Conservation (phyloP, 30 jellyfish, hydroid and myxozoan species). For the Aurelia coerulea region DNA sequence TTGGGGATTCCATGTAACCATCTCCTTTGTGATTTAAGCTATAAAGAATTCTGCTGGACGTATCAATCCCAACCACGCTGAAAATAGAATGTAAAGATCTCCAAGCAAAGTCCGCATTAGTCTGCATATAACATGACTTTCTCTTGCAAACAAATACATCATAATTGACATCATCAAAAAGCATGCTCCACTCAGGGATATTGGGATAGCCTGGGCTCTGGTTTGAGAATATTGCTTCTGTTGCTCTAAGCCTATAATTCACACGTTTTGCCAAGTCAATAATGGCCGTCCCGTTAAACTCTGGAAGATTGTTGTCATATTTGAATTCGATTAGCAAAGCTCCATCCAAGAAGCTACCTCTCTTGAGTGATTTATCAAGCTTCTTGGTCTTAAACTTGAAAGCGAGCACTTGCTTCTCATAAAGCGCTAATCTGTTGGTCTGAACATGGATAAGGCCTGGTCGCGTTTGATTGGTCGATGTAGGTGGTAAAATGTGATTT, state of each 20-base stretch:
- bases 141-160: conserved; percentile 17
- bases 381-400: conserved; percentile 7
- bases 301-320: conserved; percentile 7
- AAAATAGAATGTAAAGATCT: not conserved
- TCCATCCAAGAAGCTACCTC: conserved; percentile 5
- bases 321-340: conserved; percentile 3
- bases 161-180: conserved; percentile 23
- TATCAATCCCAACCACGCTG: conserved; percentile 14
- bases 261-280: not conserved
- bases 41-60: conserved; percentile 5
- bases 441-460: conserved; percentile 13
- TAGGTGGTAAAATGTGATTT: not conserved
- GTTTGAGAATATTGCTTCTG: not conserved
- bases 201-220: too few relatives aligned
- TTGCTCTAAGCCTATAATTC: conserved; percentile 1
- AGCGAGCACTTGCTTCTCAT: not conserved
- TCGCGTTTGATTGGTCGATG: conserved; percentile 1
- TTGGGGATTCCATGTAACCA: not conserved
- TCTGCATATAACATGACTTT: conserved; percentile 8
- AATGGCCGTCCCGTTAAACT: conserved; percentile 5
- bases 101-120: not conserved
- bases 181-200: conserved; percentile 16
- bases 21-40: not conserved
- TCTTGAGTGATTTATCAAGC: not conserved
- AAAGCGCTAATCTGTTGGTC: conserved; percentile 15